phyloP scores from a whole-genome alignment of 2,797 vertebrate species.

The Chelon auratus region DNA sequence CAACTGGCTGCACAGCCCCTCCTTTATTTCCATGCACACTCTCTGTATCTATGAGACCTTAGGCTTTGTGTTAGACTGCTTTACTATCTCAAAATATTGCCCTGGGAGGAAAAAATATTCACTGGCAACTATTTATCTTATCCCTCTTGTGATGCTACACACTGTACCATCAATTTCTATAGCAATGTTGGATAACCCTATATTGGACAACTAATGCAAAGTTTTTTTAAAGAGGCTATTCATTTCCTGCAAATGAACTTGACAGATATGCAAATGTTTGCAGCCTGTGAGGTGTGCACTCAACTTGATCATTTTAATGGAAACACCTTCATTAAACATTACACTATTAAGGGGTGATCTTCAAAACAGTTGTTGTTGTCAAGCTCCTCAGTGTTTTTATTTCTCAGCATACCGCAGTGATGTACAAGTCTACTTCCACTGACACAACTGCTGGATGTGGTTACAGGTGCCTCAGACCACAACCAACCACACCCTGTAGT shows the following conservation, averaged over 20 bases:
- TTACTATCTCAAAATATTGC: not conserved
- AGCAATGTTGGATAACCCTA: too few relatives aligned
- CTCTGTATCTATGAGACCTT: not conserved
- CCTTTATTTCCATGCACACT: constrained; percentile 29
- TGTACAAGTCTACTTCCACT: too few relatives aligned
- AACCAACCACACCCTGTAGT: too few relatives aligned
- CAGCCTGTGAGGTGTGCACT: not conserved
- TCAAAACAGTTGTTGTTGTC: too few relatives aligned
- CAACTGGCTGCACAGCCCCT: constrained; percentile 13
- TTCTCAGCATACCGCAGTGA: too few relatives aligned
- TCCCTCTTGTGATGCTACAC: too few relatives aligned
- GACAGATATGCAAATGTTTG: constrained; percentile 10
- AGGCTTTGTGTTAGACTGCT: not conserved
- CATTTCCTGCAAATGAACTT: constrained; percentile 18
- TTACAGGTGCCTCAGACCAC: too few relatives aligned
- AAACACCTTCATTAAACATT: too few relatives aligned
- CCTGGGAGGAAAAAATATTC: not conserved
- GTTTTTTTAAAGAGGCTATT: constrained; percentile 9
- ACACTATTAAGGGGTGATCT: too few relatives aligned
- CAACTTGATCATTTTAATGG: not conserved
- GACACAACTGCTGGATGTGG: too few relatives aligned
- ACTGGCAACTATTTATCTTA: too few relatives aligned
- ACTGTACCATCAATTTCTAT: not conserved
- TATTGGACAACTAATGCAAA: constrained; percentile 21
- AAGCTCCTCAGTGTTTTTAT: too few relatives aligned